phyloP scores from a whole-genome alignment of 1,140 invertebrate species.

The Drosophila bocki region DNA sequence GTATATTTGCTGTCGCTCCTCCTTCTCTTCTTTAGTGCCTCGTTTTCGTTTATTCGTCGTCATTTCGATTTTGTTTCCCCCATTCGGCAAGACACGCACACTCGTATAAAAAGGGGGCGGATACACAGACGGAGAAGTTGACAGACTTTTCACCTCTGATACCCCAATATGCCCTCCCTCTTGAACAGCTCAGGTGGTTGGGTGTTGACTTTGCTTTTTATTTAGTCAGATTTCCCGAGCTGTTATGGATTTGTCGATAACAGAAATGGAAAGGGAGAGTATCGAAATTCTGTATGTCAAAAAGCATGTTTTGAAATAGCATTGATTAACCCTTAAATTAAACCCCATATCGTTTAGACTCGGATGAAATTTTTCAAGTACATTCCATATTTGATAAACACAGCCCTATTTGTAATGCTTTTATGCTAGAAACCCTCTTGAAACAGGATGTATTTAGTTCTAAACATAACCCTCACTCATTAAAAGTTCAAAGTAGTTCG shows the following conservation, averaged over 20 bases:
- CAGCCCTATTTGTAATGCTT: neutral
- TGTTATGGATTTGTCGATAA: constrained; percentile 23
- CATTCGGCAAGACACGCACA: constrained; percentile 53
- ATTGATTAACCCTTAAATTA: neutral
- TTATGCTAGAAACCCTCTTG: neutral
- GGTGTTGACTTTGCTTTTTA: constrained; percentile 63
- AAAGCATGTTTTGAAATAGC: neutral
- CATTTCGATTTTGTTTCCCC: constrained; percentile 61
- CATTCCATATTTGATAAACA: too few species aligned
- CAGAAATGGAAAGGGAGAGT: neutral
- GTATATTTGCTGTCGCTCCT: constrained; percentile 65
- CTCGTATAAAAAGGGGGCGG: constrained; percentile 30
- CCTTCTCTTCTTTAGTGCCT: constrained; percentile 9
- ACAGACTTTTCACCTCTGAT: constrained; percentile 43
- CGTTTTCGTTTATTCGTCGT: constrained; percentile 49
- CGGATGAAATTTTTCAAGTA: too few species aligned
- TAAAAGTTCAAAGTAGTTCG: neutral
- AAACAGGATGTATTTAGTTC: neutral
- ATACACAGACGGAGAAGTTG: constrained; percentile 36
- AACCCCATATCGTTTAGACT: too few species aligned
- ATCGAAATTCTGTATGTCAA: neutral
- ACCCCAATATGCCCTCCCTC: constrained; percentile 7
- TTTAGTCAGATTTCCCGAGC: constrained; percentile 46
- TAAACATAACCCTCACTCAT: neutral
- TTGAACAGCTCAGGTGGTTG: constrained; percentile 40